A percentile compares a stretch with the other conserved stretches of the same genome.
Evolutionary conservation across 2,113 vertebrate species (phyloP).

Genomic region (Pampusana beccarii): DNA sequence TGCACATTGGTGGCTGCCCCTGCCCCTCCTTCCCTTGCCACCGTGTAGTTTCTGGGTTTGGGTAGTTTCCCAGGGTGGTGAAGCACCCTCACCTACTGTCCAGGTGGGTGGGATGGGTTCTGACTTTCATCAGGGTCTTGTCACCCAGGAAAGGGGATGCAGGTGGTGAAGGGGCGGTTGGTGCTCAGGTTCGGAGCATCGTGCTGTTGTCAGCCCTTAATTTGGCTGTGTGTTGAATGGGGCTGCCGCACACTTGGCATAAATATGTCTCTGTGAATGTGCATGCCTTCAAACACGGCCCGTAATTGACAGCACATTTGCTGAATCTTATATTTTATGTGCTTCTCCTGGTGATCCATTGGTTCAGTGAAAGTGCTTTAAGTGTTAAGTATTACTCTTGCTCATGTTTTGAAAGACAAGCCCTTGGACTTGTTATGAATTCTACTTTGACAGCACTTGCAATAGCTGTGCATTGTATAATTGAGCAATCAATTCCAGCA

Average conservation of each 20-base stretch:
- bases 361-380: neutral
- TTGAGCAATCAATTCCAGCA: conserved; percentile 36
- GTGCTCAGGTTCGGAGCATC: neutral
- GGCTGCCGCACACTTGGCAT: neutral
- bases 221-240: neutral
- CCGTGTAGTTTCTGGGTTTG: neutral
- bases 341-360: neutral
- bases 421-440: neutral
- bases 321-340: neutral
- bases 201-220: neutral
- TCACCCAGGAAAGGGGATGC: neutral
- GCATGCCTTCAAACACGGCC: neutral
- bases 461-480: conserved; percentile 12
- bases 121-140: neutral
- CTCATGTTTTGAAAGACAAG: neutral
- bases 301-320: fast-evolving
- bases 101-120: neutral
- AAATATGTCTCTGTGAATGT: fast-evolving
- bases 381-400: neutral
- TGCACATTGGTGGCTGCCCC: fast-evolving
- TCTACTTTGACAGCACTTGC: conserved; percentile 2
- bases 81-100: neutral
- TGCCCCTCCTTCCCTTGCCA: neutral
- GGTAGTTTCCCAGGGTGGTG: neutral
- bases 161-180: neutral